Percentiles rank a stretch among this genome's conserved stretches.
Evolutionary conservation across 2,797 vertebrate genomes (phyloP).

Genomic region (Pseudocheirus occidentalis): DNA sequence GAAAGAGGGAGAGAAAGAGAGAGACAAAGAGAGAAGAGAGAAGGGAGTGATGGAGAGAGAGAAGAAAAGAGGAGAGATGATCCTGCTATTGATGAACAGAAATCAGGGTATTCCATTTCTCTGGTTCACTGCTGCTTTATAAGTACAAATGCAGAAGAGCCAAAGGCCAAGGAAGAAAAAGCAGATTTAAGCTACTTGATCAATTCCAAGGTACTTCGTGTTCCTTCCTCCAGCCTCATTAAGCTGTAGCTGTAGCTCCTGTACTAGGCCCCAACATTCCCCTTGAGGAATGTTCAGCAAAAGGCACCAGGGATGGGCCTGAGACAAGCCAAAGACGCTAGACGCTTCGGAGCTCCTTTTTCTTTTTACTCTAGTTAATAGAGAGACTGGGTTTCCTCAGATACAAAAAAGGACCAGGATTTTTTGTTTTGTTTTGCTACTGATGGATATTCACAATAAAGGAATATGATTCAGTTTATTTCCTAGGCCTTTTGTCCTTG

Average conservation of each 20-base stretch:
- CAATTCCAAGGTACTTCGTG: not conserved
- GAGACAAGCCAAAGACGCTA: not conserved
- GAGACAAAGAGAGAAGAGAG: too few relatives aligned
- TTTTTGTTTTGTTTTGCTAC: not conserved
- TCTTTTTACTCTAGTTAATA: not conserved
- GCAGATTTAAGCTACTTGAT: not conserved
- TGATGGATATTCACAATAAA: not conserved
- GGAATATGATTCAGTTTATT: not conserved
- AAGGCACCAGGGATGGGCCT: not conserved
- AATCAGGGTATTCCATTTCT: not conserved
- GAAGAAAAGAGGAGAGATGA: not conserved
- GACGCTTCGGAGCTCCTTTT: not conserved
- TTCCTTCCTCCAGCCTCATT: not conserved
- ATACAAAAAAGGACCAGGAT: not conserved
- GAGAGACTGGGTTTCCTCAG: not conserved
- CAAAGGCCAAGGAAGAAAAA: not conserved
- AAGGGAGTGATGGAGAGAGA: too few relatives aligned
- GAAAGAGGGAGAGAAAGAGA: too few relatives aligned
- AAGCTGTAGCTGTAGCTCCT: not conserved
- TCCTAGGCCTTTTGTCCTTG: not conserved
- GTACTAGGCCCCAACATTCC: not conserved
- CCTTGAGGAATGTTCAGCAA: too few relatives aligned
- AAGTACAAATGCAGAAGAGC: not conserved
- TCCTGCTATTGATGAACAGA: not conserved
- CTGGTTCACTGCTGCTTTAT: not conserved